Base-by-base conservation (phyloP, 2,113 vertebrate genomes). In the Hippopotamus amphibius region DNA sequence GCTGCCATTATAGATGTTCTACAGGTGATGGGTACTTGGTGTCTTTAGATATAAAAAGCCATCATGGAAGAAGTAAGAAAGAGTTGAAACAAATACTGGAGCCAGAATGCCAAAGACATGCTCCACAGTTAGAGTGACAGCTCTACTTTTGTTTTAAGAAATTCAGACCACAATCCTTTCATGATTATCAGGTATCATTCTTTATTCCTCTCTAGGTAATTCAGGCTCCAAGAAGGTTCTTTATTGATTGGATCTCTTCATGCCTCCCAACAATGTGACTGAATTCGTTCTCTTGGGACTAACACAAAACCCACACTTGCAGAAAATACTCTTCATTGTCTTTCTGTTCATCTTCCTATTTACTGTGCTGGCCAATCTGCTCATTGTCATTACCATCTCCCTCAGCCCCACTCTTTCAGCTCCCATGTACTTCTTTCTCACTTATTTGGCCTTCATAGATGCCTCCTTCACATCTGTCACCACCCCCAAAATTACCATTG, bases 401-500 rank as follows among this genome's bases (percentile, higher is more conserved):
- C 37, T 37, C 37, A 97, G 91, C 72, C 82, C 74, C 50, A 82
- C 26, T 1, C 95, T 92, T 84, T 94, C 90, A 0, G 71, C 96
- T 28, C 26, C 61, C 24, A 63, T 28, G 61, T 30, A 6, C 61
- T 63, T 63, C 28, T 63, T 63, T 63, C 61, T 63, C 61, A 63
- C 26, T 63, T 63, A 63, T 11, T 63, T 63, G 61, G 61, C 61
- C 61, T 63, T 59, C 55, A 88, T 97, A 48, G 98, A 98, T 93
- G 96, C 96, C 28, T 97, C 88, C 57, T 98, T 97, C 46, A 96
- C 97, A 30, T 97, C 65, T 3, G 96, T 96, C 53, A 97, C 96
- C 59, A 96, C 97, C 10, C 97, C 98, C 0, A 98, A 97, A 90
- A 97, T 97, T 93, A 81, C 98, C 17, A 21, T 95, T 0, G 95